Evolutionary conservation across 1,140 invertebrate genomes (phyloP).

Genomic region (Drosophila erecta): DNA sequence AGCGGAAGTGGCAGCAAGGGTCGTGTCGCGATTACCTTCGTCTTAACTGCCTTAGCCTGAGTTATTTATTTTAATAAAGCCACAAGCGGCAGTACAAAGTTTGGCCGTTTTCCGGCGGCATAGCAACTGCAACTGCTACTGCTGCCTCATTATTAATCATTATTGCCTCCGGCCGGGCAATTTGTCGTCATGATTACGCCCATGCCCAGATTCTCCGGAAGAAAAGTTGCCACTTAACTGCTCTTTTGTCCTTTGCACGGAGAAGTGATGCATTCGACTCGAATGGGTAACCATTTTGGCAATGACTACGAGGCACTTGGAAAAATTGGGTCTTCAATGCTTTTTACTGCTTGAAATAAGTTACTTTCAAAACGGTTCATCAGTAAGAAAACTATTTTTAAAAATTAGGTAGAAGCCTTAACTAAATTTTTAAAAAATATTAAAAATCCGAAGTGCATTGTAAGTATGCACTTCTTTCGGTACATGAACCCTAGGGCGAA

Average conservation of each 20-base stretch:
- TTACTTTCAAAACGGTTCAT: too few relatives aligned
- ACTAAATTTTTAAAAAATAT: not conserved
- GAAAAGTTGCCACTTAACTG: slow-evolving; percentile 54
- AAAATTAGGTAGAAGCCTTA: not conserved
- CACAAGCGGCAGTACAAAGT: slow-evolving; percentile 39
- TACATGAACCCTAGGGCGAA: slow-evolving; percentile 13
- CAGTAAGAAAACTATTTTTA: too few relatives aligned
- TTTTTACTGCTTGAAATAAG: not conserved
- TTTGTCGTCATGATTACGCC: slow-evolving; percentile 53
- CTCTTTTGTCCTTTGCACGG: slow-evolving; percentile 10
- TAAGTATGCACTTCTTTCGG: not conserved
- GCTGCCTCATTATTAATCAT: slow-evolving; percentile 59
- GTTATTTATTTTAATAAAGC: slow-evolving; percentile 57
- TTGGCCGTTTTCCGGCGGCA: slow-evolving; percentile 42
- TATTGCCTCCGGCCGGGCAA: slow-evolving; percentile 41
- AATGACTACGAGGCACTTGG: slow-evolving; percentile 12
- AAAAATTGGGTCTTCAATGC: not conserved
- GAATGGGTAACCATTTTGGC: slow-evolving; percentile 42
- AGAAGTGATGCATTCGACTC: slow-evolving; percentile 53
- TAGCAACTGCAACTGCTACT: slow-evolving; percentile 21
- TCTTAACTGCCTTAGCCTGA: slow-evolving; percentile 39
- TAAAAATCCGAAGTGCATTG: not conserved
- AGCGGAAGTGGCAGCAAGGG: slow-evolving; percentile 39
- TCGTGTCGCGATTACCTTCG: slow-evolving; percentile 28
- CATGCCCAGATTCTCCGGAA: slow-evolving; percentile 6